Evolutionary conservation across 2,797 vertebrate species (phyloP).

Genomic region (Parambassis ranga): DNA sequence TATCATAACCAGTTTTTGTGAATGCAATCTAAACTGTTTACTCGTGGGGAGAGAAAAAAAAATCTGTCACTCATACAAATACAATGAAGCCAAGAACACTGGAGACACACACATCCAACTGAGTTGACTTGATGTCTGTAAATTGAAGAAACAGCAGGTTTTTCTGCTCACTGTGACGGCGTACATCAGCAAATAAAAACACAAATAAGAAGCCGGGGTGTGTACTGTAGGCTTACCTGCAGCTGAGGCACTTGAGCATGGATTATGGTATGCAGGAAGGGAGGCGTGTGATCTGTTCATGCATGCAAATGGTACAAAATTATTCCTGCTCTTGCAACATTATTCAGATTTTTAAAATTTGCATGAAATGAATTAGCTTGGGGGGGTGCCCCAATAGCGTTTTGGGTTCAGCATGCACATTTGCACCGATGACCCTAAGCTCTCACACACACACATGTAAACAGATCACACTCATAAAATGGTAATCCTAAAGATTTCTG

Average conservation of each 20-base stretch:
- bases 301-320: constrained; percentile 46
- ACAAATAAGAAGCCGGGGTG: neutral
- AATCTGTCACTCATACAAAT: too few relatives aligned
- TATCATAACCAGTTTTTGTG: too few relatives aligned
- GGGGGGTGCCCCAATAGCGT: constrained; percentile 14
- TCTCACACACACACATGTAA: neutral
- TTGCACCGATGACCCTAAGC: neutral
- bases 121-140: neutral
- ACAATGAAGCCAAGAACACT: too few relatives aligned
- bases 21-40: too few relatives aligned
- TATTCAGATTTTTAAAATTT: constrained; percentile 45
- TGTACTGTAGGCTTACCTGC: neutral
- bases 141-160: neutral
- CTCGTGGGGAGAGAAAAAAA: too few relatives aligned
- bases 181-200: constrained; percentile 14
- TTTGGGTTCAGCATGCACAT: neutral
- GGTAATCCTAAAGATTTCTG: neutral
- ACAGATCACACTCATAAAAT: neutral
- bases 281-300: constrained; percentile 19
- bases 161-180: neutral
- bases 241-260: constrained; percentile 1
- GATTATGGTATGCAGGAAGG: constrained; percentile 23
- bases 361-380: constrained; percentile 42
- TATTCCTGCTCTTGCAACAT: constrained; percentile 20
- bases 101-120: neutral